Base-by-base conservation (phyloP, 1,140 invertebrate species). In the Hermetia illucens region DNA sequence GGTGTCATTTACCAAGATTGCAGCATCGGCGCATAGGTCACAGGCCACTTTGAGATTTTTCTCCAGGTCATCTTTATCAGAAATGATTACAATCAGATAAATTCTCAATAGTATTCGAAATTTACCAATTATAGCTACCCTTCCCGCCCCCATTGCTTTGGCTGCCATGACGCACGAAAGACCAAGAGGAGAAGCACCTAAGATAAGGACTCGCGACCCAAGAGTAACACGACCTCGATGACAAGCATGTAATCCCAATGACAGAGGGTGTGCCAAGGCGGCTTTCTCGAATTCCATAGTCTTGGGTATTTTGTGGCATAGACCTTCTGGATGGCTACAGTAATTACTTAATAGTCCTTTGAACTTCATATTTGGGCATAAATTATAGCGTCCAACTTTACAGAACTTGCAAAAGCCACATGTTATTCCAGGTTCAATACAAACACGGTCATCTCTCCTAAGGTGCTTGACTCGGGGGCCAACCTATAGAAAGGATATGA, bases 371-470 rank as follows among this genome's bases (percentile, higher is more conserved):
- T 48, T 44, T 2, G 38, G 13, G 12, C 53, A 56, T 19, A 56
- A 52, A 21, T 56, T 56, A 34, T 56, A 56, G 3, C 38, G 21
- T 0, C 53, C 53, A 6, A 36, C 33, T 24, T 56, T 56, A 47
- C 53, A 56, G 4, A 46, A 40, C 16, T 56, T 44, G 39, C 53
- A 56, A 21, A 52, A 43, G 24, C 53, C 52, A 41, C 53, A 56
- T 9, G 53, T 47, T 3, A 56, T 24, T 1, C 52, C 50, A 13
- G 53, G 49, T 17, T 56, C 53, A 19, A 56, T 24, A 3, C 51
- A 53, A 17, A 56, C 53, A 19, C 48, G 48, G 40, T 56, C 53
- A 8, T 53, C 53, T 10, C 41, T 38, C 18, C 40, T 44, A 12
- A 56, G 38, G 21, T 51, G 41, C 1, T 44, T 41, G 2, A 56